Evolutionary conservation across 2,888 invertebrate genomes (phyloP), one percentile per base, ranked within the genome.

Genomic region (Cremastinae sp.): DNA sequence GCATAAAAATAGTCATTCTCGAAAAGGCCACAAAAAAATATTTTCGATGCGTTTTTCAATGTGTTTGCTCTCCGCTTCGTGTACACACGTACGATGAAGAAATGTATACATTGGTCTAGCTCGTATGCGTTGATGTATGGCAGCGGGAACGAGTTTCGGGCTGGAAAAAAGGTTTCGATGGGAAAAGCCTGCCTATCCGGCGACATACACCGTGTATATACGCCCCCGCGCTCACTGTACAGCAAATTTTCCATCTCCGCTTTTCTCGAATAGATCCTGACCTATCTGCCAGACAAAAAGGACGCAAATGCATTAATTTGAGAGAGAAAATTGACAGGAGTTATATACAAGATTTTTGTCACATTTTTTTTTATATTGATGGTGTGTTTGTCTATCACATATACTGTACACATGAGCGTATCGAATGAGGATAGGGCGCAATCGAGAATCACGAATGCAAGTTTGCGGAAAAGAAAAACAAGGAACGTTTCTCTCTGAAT

Each of bases 1-100:
- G 74, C 58, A 72, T 78, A 59, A 75, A 80, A 80, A n/a, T n/a
- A n/a, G 69, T 80, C 78, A 72, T 53, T 71, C 78, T 68, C 68
- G 80, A 78, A 78, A 69, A 66, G 77, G 73, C 59, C 43, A 49
- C 47, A 12, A 18, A 47, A 18, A 62, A 62, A 62, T 12, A 49
- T 18, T 49, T 36, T 45, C 28, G 20, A 62, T 22, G 62, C 68
- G 5, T 47, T 34, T 41, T 51, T 69, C 69, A 43, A 54, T 66
- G 56, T 20, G 28, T 69, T 53, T n/a, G 28, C 28, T 28, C 16
- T 45, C 28, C 54, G 28, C 10, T 45, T 16, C 49, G 62, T 18
- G 45, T n/a, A 16, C 22, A 16, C 16, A 18, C 56, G 36, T 10
- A 18, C 36, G 34, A 56, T 28, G 36, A 16, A 38, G 28, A 22